phyloP scores from a whole-genome alignment of 2,888 invertebrate genomes.

The Dynastes hyllus region DNA sequence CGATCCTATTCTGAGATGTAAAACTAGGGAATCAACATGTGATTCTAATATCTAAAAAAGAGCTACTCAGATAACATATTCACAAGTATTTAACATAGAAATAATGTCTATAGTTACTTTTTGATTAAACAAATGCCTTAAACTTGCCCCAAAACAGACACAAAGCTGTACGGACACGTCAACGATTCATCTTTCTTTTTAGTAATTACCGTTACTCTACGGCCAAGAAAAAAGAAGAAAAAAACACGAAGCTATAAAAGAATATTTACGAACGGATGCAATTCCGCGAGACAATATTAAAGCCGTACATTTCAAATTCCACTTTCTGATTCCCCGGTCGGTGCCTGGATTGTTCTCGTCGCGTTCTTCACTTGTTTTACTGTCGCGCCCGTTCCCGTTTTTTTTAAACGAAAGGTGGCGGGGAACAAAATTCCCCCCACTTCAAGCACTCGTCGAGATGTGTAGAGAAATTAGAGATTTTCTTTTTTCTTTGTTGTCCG shows the following conservation, averaged over 20 bases:
- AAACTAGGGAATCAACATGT: too few species aligned
- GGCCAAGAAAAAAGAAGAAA: background rate
- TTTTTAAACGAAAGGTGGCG: constrained; percentile 24
- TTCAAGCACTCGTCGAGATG: constrained; percentile 17
- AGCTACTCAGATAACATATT: too few species aligned
- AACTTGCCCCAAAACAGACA: too few species aligned
- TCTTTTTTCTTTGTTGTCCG: constrained; percentile 19
- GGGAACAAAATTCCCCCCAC: background rate
- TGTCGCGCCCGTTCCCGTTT: constrained; percentile 6
- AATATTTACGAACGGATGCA: constrained; percentile 9
- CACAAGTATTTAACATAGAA: too few species aligned
- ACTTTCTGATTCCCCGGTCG: background rate
- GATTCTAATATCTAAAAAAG: too few species aligned
- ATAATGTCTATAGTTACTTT: too few species aligned
- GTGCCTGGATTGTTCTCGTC: background rate
- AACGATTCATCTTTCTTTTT: too few species aligned
- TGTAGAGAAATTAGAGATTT: constrained; percentile 30
- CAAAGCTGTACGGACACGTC: too few species aligned
- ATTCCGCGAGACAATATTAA: constrained; percentile 9
- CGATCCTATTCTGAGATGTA: too few species aligned
- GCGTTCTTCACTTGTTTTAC: constrained; percentile 22
- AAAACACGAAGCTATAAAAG: background rate
- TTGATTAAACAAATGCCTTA: too few species aligned
- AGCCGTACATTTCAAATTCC: constrained; percentile 23
- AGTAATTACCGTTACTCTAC: background rate